A percentile compares a stretch with the other conserved stretches of the same genome.
Conservation (phyloP, 2,113 vertebrate genomes). For the Plestiodon gilberti region DNA sequence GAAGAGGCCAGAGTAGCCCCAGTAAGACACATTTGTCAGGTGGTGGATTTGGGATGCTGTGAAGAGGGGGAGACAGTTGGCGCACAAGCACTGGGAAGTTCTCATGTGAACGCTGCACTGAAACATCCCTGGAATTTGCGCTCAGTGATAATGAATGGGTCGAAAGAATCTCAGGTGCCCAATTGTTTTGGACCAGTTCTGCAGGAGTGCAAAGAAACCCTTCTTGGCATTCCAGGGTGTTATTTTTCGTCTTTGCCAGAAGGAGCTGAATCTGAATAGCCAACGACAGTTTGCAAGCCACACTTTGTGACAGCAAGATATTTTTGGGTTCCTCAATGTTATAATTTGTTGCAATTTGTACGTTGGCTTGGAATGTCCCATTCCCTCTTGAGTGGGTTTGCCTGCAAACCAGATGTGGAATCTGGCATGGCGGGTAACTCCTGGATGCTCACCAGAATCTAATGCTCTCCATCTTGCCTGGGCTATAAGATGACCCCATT, state of each 20-base stretch:
- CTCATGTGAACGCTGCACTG: no score
- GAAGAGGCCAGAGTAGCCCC: no score
- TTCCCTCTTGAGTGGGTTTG: slow-evolving; percentile 1
- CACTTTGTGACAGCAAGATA: neutral
- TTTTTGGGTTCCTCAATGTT: slow-evolving; percentile 17
- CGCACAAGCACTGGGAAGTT: no score
- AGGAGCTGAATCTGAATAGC: neutral
- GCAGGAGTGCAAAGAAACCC: neutral
- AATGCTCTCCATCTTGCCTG: neutral
- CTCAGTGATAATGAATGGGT: neutral
- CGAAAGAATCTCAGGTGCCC: neutral
- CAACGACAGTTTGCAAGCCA: neutral
- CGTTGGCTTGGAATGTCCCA: neutral
- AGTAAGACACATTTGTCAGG: no score
- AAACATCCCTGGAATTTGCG: neutral
- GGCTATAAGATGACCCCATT: neutral
- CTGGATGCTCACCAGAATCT: neutral
- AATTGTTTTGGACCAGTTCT: neutral
- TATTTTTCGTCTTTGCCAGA: neutral
- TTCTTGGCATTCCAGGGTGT: neutral
- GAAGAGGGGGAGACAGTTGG: neutral
- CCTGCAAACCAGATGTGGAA: slow-evolving; percentile 39
- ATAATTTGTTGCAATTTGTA: slow-evolving; percentile 20
- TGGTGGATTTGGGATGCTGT: no score
- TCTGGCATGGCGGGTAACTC: neutral